Evolutionary conservation across 2,888 invertebrate genomes (phyloP), one percentile per base, ranked within the genome.

Genomic region (Cheilosia soror): DNA sequence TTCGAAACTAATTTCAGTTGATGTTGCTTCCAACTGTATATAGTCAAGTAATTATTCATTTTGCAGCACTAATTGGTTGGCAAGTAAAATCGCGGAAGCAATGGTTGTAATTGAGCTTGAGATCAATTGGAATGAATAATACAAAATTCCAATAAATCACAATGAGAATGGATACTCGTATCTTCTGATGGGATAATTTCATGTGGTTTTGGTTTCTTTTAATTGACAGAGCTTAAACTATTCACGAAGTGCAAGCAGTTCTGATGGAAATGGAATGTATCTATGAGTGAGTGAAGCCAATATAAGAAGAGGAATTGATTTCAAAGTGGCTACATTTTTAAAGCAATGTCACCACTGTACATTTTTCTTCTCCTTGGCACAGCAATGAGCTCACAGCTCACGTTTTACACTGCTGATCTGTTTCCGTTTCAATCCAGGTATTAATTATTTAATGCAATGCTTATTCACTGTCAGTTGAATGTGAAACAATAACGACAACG

Each of bases 41-140:
- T 1, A 29, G 29, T 29, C 5, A 29, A 5, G 29, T 7, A 33
- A 4, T 9, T 11, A 11, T 5, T 66, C 13, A 11, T 47, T 37
- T 58, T 49, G 3, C 33, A 58, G 47, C 47, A 13, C 44, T 71
- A 71, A 71, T 69, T 69, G 57, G 33, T 20, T 27, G 25, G 3
- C 33, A 71, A 33, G 44, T n/a, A 13, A 44, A 71, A 71, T 58
- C 69, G 47, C 57, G 58, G 57, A 58, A 58, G 44, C 58, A 37
- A 47, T 47, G 15, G 15, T 49, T 47, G 44, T 37, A 71, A 58
- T 58, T 58, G 69, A 71, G 58, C 58, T 47, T 49, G 37, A 71
- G 58, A 71, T 58, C 69, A 71, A 71, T 71, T 71, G 37, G 44
- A 49, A 58, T 58, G 44, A 57, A 57, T 58, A 58, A 71, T 49